A percentile compares a stretch with the other conserved stretches of the same genome.
These are phyloP conservation scores for Tribolium freemani DNA, from an alignment of 2,888 invertebrate genomes.

Conservation along the genomic window DNA sequence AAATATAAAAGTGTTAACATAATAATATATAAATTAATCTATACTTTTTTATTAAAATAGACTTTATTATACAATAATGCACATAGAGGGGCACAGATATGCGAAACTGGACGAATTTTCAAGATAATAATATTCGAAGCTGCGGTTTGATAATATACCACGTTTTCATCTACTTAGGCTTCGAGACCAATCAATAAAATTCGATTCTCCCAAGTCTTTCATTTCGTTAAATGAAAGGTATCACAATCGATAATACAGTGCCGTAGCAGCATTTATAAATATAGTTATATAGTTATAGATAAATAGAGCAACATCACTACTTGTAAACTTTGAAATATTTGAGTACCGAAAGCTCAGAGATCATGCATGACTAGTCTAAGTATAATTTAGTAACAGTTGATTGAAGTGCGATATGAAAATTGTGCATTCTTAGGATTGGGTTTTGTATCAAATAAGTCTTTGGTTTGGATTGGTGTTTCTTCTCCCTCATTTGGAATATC, in stretches of 20 bases:
- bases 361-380: slow-evolving; percentile 21
- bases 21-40: slow-evolving; percentile 13
- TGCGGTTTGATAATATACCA: slow-evolving; percentile 8
- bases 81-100: slow-evolving; percentile 46
- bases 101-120: slow-evolving; percentile 45
- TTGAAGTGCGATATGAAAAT: slow-evolving; percentile 39
- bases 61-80: slow-evolving; percentile 41
- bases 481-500: neutral
- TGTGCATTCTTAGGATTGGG: slow-evolving; percentile 20
- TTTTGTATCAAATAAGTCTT: slow-evolving; percentile 27
- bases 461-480: slow-evolving; percentile 31
- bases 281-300: neutral
- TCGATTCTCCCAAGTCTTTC: slow-evolving; percentile 25
- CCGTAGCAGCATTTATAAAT: slow-evolving; percentile 1
- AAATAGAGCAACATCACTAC: slow-evolving; percentile 24
- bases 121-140: slow-evolving; percentile 33
- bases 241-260: slow-evolving; percentile 36
- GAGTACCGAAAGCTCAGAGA: slow-evolving; percentile 20
- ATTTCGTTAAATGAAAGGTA: slow-evolving; percentile 8
- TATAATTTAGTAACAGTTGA: slow-evolving; percentile 13
- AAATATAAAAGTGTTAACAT: slow-evolving; percentile 4
- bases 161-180: slow-evolving; percentile 1
- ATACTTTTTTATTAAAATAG: slow-evolving; percentile 25
- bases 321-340: slow-evolving; percentile 16
- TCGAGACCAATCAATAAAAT: slow-evolving; percentile 21